Evolutionary conservation across 2,888 invertebrate genomes (phyloP), one percentile per base, ranked within the genome.

Genomic region (Gonocerus acuteangulatus): DNA sequence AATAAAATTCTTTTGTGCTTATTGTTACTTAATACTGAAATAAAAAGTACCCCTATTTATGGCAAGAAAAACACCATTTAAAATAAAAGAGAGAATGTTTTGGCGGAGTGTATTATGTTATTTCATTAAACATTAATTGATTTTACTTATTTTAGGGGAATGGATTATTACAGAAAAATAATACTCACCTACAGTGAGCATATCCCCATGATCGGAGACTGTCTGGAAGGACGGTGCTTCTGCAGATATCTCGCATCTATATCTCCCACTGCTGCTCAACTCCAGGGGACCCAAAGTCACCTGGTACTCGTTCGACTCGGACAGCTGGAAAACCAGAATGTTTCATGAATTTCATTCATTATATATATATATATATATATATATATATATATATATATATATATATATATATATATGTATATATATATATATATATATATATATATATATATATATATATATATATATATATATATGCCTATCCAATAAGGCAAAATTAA

Each of bases 181-280:
- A 27, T 52, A 70, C 73, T 72, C 65, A 74, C 74, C 74, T 11
- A 74, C 74, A 45, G 73, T 73, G 42, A 71, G 65, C 73, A 74
- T 73, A 60, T 72, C 71, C 7, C 72, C 71, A 56, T 71, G 70
- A 34, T 71, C 72, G 9, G 70, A 69, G 22, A 74, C 73, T 0
- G 74, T 74, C 65, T 73, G 72, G 66, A 75, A 75, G 42, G 74
- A 73, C 11, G 75, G 75, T 2, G 74, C 73, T 65, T 75, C 74
- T 15, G 73, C 75, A 1, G 74, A 74, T 21, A 74, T 74, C 67
- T 75, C 74, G 61, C 74, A 74, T 36, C 72, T 69, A 70, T 75
- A 75, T 16, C 71, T 67, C 13, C 76, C 76, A 19, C 67, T 69
- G 51, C 69, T 68, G 22, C 67, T 48, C 49, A 70, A 47, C 16